These are phyloP conservation scores for Cataglyphis altisquamis DNA, from an alignment of 2,888 invertebrate genomes.

Conservation along the genomic window DNA sequence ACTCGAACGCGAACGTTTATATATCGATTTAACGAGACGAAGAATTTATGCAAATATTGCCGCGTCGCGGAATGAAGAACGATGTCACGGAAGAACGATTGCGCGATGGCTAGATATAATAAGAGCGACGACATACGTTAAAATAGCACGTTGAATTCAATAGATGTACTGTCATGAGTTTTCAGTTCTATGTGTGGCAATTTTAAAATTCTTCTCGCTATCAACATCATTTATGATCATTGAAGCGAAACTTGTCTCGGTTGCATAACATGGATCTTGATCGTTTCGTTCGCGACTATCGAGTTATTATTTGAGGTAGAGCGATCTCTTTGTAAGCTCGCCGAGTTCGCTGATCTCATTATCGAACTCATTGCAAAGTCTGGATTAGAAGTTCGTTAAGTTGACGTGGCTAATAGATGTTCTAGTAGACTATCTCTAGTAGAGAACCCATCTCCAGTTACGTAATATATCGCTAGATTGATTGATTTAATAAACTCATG, in stretches of 20 bases:
- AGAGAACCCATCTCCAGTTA: neutral
- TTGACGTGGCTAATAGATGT: conserved; percentile 4
- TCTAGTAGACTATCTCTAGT: neutral
- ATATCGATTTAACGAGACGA: conserved; percentile 31
- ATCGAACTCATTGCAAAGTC: neutral
- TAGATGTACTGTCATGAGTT: neutral
- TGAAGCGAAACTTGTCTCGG: neutral
- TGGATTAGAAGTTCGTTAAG: conserved; percentile 20
- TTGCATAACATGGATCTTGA: neutral
- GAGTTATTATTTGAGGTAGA: conserved; percentile 1
- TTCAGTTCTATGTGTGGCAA: neutral
- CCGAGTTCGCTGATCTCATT: conserved; percentile 21
- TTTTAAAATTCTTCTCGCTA: neutral
- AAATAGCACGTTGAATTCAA: neutral
- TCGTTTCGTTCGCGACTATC: neutral
- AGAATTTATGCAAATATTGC: conserved; percentile 6
- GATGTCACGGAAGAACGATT: neutral
- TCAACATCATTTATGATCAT: neutral
- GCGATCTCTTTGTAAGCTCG: conserved; percentile 24
- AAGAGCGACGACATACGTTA: neutral
- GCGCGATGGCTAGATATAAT: neutral
- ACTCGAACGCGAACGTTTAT: conserved; percentile 34
- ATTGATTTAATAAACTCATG: neutral
- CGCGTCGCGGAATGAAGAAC: neutral
- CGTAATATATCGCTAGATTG: neutral